phyloP scores from a whole-genome alignment of 2,888 invertebrate species.

The Chydorus sphaericus region DNA sequence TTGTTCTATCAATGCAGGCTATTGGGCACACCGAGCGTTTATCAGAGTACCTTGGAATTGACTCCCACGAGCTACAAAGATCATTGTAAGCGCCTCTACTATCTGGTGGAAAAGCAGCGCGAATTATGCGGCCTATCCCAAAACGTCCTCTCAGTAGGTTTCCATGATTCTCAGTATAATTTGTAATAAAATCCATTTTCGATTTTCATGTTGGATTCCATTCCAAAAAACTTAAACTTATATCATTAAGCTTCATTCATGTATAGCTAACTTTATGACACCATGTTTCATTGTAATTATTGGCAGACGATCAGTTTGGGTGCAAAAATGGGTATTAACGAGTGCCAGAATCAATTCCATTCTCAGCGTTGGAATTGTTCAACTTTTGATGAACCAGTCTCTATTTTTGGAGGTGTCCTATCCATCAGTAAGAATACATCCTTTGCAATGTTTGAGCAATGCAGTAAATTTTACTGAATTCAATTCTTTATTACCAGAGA shows the following conservation, averaged over 20 bases:
- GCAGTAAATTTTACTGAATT: background rate
- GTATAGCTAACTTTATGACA: background rate
- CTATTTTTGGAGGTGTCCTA: conserved; percentile 70
- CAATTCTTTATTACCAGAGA: conserved; percentile 46
- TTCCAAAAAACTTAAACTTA: background rate
- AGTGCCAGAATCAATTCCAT: conserved; percentile 78
- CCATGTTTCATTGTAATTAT: conserved; percentile 14
- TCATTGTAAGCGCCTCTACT: conserved; percentile 51
- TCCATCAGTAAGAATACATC: conserved; percentile 55
- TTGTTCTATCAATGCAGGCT: conserved; percentile 28
- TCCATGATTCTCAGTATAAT: conserved; percentile 12
- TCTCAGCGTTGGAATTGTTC: conserved; percentile 83
- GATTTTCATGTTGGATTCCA: background rate
- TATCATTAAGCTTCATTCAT: background rate
- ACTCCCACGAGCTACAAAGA: conserved; percentile 40
- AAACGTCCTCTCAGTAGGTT: conserved; percentile 48
- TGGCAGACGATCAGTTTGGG: conserved; percentile 62
- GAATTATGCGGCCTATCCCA: conserved; percentile 55
- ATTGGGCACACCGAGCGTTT: conserved; percentile 33
- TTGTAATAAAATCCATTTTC: conserved; percentile 20
- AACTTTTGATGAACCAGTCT: conserved; percentile 54
- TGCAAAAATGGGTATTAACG: conserved; percentile 69
- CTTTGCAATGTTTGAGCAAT: background rate
- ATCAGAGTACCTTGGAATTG: conserved; percentile 27
- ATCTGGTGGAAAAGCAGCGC: conserved; percentile 49